phyloP scores from a whole-genome alignment of 2,797 vertebrate species.

The Sebastes flavidus region DNA sequence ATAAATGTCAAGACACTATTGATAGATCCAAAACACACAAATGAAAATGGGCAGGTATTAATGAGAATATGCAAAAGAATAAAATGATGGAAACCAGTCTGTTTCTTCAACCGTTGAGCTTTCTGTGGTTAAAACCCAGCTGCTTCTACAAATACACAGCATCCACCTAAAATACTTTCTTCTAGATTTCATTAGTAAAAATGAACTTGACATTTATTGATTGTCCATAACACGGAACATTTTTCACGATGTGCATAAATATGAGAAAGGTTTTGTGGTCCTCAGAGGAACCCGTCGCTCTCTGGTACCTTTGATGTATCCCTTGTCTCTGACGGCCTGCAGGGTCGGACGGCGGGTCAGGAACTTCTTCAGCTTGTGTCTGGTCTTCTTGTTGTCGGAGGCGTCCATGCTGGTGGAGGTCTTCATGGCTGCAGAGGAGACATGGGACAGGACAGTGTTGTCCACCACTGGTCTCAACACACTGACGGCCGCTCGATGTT shows the following conservation, averaged over 20 bases:
- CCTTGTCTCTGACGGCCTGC: constrained; percentile 96
- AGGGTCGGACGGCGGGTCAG: constrained; percentile 93
- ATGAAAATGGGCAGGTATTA: background rate
- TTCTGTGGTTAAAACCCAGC: background rate
- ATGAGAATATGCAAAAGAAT: background rate
- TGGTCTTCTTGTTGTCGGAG: constrained; percentile 95
- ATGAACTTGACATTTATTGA: background rate
- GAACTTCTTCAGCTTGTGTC: constrained; percentile 97
- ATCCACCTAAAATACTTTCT: background rate
- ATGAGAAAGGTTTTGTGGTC: no score
- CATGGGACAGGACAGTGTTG: constrained; percentile 17
- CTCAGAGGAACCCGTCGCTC: fast-evolving
- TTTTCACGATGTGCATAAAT: background rate
- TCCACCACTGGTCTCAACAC: constrained; percentile 24
- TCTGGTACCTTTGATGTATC: constrained; percentile 93
- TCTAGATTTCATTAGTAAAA: background rate
- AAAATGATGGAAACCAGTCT: background rate
- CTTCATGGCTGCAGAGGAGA: constrained; percentile 84
- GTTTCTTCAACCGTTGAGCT: background rate
- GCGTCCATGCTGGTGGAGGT: constrained; percentile 85
- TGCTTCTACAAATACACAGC: background rate
- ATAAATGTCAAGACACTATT: background rate
- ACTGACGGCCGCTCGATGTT: background rate
- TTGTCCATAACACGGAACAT: background rate
- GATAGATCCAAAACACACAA: background rate